Evolutionary conservation across 2,113 vertebrate genomes (phyloP).

Genomic region (Mystacornis crossleyi): DNA sequence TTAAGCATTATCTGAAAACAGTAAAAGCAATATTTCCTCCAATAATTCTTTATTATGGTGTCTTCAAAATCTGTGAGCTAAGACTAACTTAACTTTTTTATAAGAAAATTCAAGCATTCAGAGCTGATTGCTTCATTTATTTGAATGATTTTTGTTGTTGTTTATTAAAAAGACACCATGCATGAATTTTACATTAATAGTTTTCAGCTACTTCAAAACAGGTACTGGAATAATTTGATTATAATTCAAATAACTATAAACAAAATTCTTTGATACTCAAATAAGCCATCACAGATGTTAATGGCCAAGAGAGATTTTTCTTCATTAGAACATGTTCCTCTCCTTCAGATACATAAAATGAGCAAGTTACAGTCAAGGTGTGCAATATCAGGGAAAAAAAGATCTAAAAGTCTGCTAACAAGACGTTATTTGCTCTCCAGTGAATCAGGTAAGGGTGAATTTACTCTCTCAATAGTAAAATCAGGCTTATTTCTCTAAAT

Average conservation of each 20-base stretch:
- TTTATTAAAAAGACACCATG: conserved; percentile 29
- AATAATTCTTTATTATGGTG: conserved; percentile 55
- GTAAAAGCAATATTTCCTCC: conserved; percentile 75
- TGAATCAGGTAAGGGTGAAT: background rate
- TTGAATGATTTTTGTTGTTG: conserved; percentile 23
- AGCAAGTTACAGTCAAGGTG: background rate
- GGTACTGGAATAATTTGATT: background rate
- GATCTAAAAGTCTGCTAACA: background rate
- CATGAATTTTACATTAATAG: background rate
- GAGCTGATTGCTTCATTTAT: conserved; percentile 36
- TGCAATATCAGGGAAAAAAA: background rate
- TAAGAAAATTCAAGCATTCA: conserved; percentile 21
- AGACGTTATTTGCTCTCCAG: background rate
- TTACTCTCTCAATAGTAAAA: background rate
- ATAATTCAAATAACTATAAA: background rate
- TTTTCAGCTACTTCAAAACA: background rate
- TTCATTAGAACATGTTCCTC: background rate
- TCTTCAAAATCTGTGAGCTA: conserved; percentile 75
- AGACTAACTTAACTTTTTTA: conserved; percentile 58
- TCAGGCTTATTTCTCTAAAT: background rate
- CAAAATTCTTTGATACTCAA: background rate
- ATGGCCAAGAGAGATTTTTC: background rate
- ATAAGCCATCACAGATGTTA: background rate
- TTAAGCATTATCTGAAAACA: conserved; percentile 85
- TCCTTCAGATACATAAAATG: background rate